A percentile compares a stretch with the other conserved stretches of the same genome.
Evolutionary conservation across 2,113 vertebrate species (phyloP).

Genomic region (Macroglossus sobrinus): DNA sequence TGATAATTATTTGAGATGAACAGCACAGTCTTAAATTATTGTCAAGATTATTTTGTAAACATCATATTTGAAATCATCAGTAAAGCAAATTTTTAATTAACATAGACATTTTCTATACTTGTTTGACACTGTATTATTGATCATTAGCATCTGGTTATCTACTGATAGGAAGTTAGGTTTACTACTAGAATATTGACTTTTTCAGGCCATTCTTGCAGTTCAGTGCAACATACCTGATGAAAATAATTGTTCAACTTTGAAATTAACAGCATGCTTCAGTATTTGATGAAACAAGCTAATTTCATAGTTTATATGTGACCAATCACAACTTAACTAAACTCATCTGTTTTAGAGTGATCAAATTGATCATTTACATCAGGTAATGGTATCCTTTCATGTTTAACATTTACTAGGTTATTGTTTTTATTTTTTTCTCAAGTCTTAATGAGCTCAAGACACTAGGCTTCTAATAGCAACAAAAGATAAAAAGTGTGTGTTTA

Average conservation of each 20-base stretch:
- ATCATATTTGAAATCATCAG: not conserved
- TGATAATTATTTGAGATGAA: not conserved
- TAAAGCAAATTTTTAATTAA: not conserved
- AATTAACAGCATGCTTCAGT: not conserved
- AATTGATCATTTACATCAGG: not conserved
- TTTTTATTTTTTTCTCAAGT: not conserved
- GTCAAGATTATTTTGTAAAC: not conserved
- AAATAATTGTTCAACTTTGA: not conserved
- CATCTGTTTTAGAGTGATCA: not conserved
- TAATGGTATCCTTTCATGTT: not conserved
- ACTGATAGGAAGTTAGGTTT: not conserved
- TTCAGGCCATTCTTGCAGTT: not conserved
- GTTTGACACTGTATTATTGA: not conserved
- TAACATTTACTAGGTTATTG: not conserved
- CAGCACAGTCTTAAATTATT: not conserved
- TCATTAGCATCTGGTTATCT: not conserved
- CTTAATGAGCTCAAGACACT: not conserved
- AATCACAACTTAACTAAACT: not conserved
- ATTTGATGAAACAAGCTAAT: not conserved
- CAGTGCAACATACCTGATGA: not conserved
- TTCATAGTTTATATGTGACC: not conserved
- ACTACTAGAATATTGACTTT: not conserved
- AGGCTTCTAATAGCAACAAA: not conserved
- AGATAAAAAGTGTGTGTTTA: not conserved
- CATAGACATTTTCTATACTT: not conserved